Conservation (phyloP, 2,888 invertebrate species). For the Pediacus dermestoides region DNA sequence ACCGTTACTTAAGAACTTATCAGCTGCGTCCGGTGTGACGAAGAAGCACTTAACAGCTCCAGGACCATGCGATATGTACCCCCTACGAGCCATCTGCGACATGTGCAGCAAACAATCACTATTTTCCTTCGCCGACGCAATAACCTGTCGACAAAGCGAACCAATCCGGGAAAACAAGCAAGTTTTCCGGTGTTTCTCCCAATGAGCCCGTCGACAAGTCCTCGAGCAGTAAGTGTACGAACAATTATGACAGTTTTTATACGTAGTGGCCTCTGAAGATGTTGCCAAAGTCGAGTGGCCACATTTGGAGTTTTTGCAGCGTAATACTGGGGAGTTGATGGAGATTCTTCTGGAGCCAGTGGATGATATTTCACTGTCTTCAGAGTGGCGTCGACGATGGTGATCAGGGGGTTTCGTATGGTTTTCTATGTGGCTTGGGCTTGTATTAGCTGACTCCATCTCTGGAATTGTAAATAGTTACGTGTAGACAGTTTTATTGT, state of each 20-base stretch:
- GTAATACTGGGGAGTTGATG: slow-evolving; percentile 47
- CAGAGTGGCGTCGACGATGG: slow-evolving; percentile 62
- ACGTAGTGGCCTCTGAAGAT: slow-evolving; percentile 74
- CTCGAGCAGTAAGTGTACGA: slow-evolving; percentile 91
- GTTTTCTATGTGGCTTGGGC: slow-evolving; percentile 40
- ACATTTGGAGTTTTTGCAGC: slow-evolving; percentile 80
- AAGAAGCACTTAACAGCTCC: slow-evolving; percentile 92
- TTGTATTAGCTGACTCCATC: slow-evolving; percentile 52
- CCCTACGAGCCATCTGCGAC: slow-evolving; percentile 78
- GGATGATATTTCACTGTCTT: slow-evolving; percentile 44
- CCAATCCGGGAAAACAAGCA: slow-evolving; percentile 90
- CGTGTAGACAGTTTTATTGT: too few species aligned
- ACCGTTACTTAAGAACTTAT: slow-evolving; percentile 76
- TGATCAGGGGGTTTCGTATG: slow-evolving; percentile 37
- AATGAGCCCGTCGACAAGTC: slow-evolving; percentile 85
- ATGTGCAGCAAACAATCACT: slow-evolving; percentile 70
- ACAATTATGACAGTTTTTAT: slow-evolving; percentile 94
- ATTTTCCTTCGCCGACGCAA: slow-evolving; percentile 78
- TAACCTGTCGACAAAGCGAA: slow-evolving; percentile 79
- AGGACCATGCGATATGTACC: slow-evolving; percentile 78
- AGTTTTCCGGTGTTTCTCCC: slow-evolving; percentile 88
- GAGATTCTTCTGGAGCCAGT: slow-evolving; percentile 56
- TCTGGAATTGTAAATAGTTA: slow-evolving; percentile 39
- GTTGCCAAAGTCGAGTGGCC: slow-evolving; percentile 63
- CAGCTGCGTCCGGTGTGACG: slow-evolving; percentile 80